Conservation (phyloP, 2,113 vertebrate species). For the Echinops telfairi region DNA sequence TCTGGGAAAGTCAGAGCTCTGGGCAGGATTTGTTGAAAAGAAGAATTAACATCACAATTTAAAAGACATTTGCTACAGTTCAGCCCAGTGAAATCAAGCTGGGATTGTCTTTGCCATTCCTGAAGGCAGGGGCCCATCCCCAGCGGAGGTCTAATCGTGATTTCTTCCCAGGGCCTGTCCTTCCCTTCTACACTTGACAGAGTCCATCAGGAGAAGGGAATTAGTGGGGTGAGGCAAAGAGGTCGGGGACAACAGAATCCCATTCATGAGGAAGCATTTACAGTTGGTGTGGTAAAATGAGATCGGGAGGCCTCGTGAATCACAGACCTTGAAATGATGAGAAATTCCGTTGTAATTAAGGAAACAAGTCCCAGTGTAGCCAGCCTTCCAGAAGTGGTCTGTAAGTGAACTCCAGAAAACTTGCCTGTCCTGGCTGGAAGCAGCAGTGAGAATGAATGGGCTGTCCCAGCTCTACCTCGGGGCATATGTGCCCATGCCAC, state of each 20-base stretch:
- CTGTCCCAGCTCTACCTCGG: background rate
- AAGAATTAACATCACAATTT: background rate
- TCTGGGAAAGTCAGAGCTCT: background rate
- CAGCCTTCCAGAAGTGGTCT: conserved; percentile 33
- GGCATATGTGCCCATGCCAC: conserved; percentile 61
- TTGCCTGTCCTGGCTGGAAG: conserved; percentile 56
- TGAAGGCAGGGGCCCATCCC: too few species aligned
- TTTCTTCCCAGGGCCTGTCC: background rate
- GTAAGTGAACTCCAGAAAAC: conserved; percentile 48
- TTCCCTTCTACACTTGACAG: background rate
- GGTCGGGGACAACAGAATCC: background rate
- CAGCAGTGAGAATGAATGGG: conserved; percentile 49
- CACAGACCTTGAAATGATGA: conserved; percentile 41
- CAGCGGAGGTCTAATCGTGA: background rate
- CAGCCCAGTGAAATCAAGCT: background rate
- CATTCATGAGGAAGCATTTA: conserved; percentile 21
- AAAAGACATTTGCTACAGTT: background rate
- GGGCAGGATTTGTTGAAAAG: conserved; percentile 8
- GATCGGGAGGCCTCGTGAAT: background rate
- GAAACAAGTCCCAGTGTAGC: conserved; percentile 61
- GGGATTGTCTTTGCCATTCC: background rate
- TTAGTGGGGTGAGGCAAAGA: background rate
- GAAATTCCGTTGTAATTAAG: conserved; percentile 58
- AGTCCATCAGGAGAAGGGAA: background rate
- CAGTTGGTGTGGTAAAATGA: conserved; percentile 37